phyloP scores from a whole-genome alignment of 1,140 invertebrate genomes.

The Eumaeus atala region DNA sequence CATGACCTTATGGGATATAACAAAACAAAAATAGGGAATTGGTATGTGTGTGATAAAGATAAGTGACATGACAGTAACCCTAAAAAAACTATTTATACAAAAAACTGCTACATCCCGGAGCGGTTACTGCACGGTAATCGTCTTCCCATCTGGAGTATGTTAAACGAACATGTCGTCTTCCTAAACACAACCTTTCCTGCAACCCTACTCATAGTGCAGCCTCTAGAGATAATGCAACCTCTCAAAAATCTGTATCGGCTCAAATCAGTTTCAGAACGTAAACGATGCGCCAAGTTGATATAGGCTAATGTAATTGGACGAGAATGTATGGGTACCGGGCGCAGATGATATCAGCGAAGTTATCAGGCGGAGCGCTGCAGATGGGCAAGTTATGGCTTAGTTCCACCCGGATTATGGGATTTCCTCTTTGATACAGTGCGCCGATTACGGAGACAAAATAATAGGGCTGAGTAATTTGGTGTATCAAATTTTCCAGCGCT shows the following conservation, averaged over 20 bases:
- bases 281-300: neutral
- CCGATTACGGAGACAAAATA: conserved; percentile 24
- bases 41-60: no score
- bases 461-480: conserved; percentile 23
- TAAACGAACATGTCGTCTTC: no score
- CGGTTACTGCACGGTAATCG: no score
- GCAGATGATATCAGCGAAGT: conserved; percentile 8
- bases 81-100: no score
- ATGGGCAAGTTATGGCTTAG: conserved; percentile 33
- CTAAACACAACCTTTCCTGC: no score
- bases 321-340: neutral
- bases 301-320: neutral
- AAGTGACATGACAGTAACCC: no score
- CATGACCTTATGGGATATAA: no score
- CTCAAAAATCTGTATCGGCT: neutral
- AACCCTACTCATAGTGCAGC: no score
- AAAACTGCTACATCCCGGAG: no score
- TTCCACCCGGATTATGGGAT: conserved; percentile 35
- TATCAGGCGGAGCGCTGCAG: neutral
- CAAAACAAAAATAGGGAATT: no score
- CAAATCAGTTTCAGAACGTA: neutral
- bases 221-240: no score
- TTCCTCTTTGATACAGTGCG: conserved; percentile 25
- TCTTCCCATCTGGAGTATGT: no score
- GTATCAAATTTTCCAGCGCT: conserved; percentile 22